Evolutionary conservation across 1,140 invertebrate genomes (phyloP).

Genomic region (Dendrolimus kikuchii): DNA sequence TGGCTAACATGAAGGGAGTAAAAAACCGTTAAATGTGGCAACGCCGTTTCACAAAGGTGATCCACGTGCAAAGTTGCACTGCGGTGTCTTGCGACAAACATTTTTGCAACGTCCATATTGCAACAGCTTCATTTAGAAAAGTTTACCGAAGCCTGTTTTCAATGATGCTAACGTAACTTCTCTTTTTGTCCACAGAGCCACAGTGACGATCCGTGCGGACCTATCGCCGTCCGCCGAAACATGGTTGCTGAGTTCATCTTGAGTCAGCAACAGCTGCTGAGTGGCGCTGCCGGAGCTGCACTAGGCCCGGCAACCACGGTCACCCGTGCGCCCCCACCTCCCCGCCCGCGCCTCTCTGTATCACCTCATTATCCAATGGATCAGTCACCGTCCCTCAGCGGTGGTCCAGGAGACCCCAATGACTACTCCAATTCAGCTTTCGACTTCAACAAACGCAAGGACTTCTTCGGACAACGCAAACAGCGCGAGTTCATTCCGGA

Average conservation of each 20-base stretch:
- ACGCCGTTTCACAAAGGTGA: conserved; percentile 54
- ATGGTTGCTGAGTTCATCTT: conserved; percentile 89
- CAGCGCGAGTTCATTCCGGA: conserved; percentile 97
- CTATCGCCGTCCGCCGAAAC: conserved; percentile 77
- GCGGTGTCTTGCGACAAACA: conserved; percentile 49
- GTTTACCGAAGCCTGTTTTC: conserved; percentile 34
- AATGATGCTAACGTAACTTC: conserved; percentile 34
- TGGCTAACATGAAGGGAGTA: conserved; percentile 45
- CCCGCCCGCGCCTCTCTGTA: conserved; percentile 51
- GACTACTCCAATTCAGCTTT: conserved; percentile 51
- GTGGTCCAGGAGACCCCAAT: conserved; percentile 54
- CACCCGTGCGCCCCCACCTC: conserved; percentile 39
- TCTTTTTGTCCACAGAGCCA: conserved; percentile 64
- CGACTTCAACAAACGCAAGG: conserved; percentile 78
- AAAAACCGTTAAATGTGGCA: conserved; percentile 51
- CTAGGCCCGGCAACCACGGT: conserved; percentile 44
- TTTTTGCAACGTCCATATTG: conserved; percentile 25
- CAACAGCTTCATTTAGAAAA: conserved; percentile 50
- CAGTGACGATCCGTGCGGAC: conserved; percentile 63
- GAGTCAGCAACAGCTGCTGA: conserved; percentile 78
- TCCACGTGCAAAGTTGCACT: conserved; percentile 50
- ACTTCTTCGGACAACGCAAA: conserved; percentile 89
- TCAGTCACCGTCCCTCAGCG: conserved; percentile 49
- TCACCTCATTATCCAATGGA: conserved; percentile 59
- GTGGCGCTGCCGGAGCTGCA: conserved; percentile 30